Percentiles rank a stretch among this genome's conserved stretches.
These are phyloP conservation scores for Cyclargus thomasi DNA, from an alignment of 1,140 invertebrate species.

Conservation along the genomic window DNA sequence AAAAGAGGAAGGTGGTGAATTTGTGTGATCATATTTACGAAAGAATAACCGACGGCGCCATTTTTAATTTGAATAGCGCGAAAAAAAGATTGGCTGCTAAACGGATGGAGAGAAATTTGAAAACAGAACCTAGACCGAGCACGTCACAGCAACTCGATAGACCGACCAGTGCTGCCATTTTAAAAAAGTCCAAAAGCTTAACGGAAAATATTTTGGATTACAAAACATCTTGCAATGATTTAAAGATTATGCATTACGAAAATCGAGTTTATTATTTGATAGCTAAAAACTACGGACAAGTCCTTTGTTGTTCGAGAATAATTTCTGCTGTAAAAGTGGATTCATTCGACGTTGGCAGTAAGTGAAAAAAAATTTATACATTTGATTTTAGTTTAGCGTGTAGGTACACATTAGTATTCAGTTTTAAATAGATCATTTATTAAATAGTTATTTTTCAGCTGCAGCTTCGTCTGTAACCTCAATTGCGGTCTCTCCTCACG, in stretches of 20 bases:
- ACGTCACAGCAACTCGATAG: conserved; percentile 36
- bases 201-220: conserved; percentile 39
- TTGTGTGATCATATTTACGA: conserved; percentile 37
- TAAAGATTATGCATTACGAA: conserved; percentile 48
- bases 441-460: conserved; percentile 29
- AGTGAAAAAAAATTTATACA: conserved; percentile 40
- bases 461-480: conserved; percentile 41
- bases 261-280: conserved; percentile 47
- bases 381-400: not conserved
- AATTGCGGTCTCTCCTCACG: conserved; percentile 39
- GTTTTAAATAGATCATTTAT: not conserved
- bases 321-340: conserved; percentile 41
- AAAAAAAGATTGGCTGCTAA: conserved; percentile 46
- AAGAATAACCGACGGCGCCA: conserved; percentile 24
- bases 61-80: conserved; percentile 51
- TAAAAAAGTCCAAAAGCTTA: conserved; percentile 29
- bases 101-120: conserved; percentile 38
- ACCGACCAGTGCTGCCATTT: conserved; percentile 47
- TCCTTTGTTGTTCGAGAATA: conserved; percentile 42
- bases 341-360: conserved; percentile 43
- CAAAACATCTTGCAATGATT: conserved; percentile 41
- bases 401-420: not conserved
- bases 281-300: conserved; percentile 51
- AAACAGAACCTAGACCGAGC: conserved; percentile 25
- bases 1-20: conserved; percentile 48